These are phyloP conservation scores for Aptenodytes patagonicus DNA, from an alignment of 2,113 vertebrate species.

Conservation along the genomic window DNA sequence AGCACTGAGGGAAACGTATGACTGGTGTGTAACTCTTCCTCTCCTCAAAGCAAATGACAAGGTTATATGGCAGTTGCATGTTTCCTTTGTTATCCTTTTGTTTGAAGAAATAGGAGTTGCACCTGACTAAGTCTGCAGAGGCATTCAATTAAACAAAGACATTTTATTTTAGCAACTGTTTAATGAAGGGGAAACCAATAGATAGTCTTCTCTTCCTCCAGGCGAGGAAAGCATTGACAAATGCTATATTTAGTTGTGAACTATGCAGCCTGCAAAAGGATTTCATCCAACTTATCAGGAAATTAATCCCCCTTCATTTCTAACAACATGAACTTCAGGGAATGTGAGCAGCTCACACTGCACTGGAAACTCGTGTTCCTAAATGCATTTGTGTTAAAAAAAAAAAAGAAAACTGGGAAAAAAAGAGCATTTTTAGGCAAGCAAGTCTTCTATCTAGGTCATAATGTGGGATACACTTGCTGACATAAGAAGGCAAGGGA, in stretches of 20 bases:
- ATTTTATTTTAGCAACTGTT: constrained; percentile 33
- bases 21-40: background rate
- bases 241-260: constrained; percentile 37
- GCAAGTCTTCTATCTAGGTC: background rate
- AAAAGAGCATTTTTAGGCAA: background rate
- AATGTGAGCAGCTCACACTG: background rate
- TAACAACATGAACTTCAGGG: background rate
- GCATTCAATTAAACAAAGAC: constrained; percentile 22
- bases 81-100: constrained; percentile 41
- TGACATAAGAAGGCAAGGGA: background rate
- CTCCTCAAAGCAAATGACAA: background rate
- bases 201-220: constrained; percentile 17
- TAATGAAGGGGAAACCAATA: constrained; percentile 46
- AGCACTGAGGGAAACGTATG: background rate
- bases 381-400: background rate
- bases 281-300: background rate
- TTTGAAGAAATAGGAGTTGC: constrained; percentile 25
- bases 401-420: background rate
- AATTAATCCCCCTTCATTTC: background rate
- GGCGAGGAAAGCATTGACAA: background rate
- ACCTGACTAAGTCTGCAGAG: constrained; percentile 5
- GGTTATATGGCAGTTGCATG: background rate
- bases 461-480: background rate
- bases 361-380: background rate
- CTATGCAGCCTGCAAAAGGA: background rate